A percentile compares a stretch with the other conserved stretches of the same genome.
Conservation (phyloP, 23 tunicate genomes). For the Halocynthia roretzi region DNA sequence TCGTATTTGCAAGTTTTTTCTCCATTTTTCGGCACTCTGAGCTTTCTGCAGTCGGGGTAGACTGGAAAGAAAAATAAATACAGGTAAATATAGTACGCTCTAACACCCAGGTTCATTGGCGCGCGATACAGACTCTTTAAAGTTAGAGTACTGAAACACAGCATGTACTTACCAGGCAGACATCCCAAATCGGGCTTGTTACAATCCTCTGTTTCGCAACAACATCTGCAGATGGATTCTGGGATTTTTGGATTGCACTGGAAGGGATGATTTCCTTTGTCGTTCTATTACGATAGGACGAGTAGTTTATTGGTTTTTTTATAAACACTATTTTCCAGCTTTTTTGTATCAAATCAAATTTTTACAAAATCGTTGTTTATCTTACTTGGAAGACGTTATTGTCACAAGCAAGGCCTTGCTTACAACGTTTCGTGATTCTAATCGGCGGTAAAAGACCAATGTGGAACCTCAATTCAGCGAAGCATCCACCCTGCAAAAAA, state of each 20-base stretch:
- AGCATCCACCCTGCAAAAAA: constrained; percentile 20
- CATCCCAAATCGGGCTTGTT: constrained; percentile 22
- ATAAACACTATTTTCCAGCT: too few relatives aligned
- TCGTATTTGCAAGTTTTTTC: constrained; percentile 17
- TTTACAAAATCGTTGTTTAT: neutral
- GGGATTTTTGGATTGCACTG: constrained; percentile 23
- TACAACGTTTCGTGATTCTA: constrained; percentile 77
- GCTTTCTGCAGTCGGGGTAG: constrained; percentile 11
- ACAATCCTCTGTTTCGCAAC: constrained; percentile 25
- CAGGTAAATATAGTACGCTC: neutral
- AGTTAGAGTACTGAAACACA: neutral
- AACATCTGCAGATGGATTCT: constrained; percentile 32
- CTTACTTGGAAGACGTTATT: constrained; percentile 43
- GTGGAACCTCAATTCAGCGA: constrained; percentile 26
- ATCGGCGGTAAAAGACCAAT: constrained; percentile 20
- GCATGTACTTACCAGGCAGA: constrained; percentile 11
- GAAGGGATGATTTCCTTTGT: constrained; percentile 22
- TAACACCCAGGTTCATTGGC: neutral
- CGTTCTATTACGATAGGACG: constrained; percentile 13
- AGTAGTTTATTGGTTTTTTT: neutral
- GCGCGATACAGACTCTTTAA: too few relatives aligned
- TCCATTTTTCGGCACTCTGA: constrained; percentile 8
- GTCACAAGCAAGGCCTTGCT: constrained; percentile 67
- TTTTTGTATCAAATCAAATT: neutral
- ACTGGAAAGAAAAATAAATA: neutral